Evolutionary conservation across 2,113 vertebrate genomes (phyloP).

Genomic region (Channa maculata): DNA sequence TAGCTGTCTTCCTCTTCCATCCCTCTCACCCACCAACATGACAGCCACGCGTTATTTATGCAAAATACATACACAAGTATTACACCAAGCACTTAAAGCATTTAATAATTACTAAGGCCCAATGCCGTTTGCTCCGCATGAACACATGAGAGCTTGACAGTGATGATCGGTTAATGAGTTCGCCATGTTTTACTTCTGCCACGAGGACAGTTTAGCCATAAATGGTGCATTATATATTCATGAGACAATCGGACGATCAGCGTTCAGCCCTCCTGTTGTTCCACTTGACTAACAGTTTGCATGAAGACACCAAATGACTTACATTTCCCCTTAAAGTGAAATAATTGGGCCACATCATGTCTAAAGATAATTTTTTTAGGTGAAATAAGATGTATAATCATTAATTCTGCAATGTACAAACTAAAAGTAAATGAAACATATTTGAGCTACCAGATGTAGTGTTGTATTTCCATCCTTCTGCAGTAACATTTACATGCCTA

Average conservation of each 20-base stretch:
- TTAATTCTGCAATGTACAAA: too few species aligned
- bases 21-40: slow-evolving; percentile 49
- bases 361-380: slow-evolving; percentile 1
- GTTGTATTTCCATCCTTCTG: slow-evolving; percentile 4
- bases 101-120: slow-evolving; percentile 84
- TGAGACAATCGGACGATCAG: slow-evolving; percentile 79
- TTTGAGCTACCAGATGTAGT: background rate
- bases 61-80: slow-evolving; percentile 82
- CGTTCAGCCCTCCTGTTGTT: slow-evolving; percentile 62
- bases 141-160: slow-evolving; percentile 71
- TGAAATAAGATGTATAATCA: too few species aligned
- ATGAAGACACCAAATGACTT: slow-evolving; percentile 57
- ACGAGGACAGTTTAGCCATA: slow-evolving; percentile 73
- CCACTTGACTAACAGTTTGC: slow-evolving; percentile 63
- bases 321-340: slow-evolving; percentile 42
- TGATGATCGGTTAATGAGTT: slow-evolving; percentile 79
- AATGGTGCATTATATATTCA: slow-evolving; percentile 78
- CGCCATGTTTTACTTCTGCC: slow-evolving; percentile 67
- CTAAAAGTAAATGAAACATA: too few species aligned
- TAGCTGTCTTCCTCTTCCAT: slow-evolving; percentile 17
- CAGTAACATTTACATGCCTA: slow-evolving; percentile 6
- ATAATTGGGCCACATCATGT: slow-evolving; percentile 40
- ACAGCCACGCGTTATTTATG: slow-evolving; percentile 77
- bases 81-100: slow-evolving; percentile 83
- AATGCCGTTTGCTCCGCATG: slow-evolving; percentile 50